A percentile compares a stretch with the other conserved stretches of the same genome.
phyloP scores from a whole-genome alignment of 2,113 vertebrate species.

The Sigmodon hispidus region DNA sequence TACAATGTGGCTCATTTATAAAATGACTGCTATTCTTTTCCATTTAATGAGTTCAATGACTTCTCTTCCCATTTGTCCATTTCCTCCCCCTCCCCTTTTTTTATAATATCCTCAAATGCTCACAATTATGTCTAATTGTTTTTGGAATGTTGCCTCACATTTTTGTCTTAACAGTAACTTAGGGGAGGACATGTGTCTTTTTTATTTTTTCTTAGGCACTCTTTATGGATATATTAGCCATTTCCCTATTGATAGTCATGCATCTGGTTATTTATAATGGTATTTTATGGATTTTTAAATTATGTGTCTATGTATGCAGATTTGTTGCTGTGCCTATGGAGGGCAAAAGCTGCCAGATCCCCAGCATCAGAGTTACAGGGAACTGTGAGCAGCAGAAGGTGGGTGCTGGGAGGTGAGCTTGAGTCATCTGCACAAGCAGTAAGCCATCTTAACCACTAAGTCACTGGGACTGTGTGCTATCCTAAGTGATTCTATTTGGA shows the following conservation, averaged over 20 bases:
- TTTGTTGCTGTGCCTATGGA: not conserved
- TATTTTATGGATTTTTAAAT: not conserved
- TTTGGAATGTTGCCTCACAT: not conserved
- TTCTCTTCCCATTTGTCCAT: not conserved
- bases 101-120: not conserved
- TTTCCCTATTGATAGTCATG: not conserved
- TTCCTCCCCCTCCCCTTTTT: not conserved
- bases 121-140: not conserved
- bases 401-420: not conserved
- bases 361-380: no score
- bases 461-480: not conserved
- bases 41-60: not conserved
- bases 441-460: not conserved
- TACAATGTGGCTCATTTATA: not conserved
- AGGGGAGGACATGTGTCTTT: no score
- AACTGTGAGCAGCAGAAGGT: not conserved
- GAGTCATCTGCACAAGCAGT: not conserved
- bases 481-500: not conserved
- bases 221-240: not conserved
- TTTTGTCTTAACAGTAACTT: not conserved
- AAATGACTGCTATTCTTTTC: not conserved
- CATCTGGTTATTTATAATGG: not conserved
- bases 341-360: not conserved
- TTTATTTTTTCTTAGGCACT: not conserved
- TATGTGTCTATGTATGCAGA: not conserved